Percentiles rank a stretch among this genome's conserved stretches.
Evolutionary conservation across 2,888 invertebrate species (phyloP).

Genomic region (Serrognathus titanus): DNA sequence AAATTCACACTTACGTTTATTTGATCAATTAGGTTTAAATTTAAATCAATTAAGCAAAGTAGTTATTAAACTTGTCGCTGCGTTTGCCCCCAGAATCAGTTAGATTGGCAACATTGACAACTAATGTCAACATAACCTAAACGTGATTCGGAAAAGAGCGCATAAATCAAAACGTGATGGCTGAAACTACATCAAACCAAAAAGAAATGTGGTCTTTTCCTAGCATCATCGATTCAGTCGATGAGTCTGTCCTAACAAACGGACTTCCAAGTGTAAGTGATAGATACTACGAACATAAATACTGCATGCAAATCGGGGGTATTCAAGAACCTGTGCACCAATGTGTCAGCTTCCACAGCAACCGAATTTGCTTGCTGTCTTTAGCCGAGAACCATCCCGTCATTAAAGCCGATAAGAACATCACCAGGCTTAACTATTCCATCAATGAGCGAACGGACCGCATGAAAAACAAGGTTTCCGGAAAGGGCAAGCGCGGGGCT

Average conservation of each 20-base stretch:
- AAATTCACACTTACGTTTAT: too few relatives aligned
- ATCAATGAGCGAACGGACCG: constrained; percentile 66
- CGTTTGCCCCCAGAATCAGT: too few relatives aligned
- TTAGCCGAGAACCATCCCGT: constrained; percentile 78
- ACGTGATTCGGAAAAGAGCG: too few relatives aligned
- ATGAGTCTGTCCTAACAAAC: not conserved
- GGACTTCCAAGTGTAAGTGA: constrained; percentile 61
- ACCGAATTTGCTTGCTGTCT: constrained; percentile 76
- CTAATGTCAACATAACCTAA: too few relatives aligned
- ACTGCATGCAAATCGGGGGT: constrained; percentile 58
- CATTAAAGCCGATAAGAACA: constrained; percentile 54
- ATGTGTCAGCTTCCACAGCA: constrained; percentile 78
- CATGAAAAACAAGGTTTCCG: constrained; percentile 72
- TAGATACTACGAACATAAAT: constrained; percentile 71
- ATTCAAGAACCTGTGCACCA: constrained; percentile 63
- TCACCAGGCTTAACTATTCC: constrained; percentile 65
- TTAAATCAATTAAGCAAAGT: too few relatives aligned
- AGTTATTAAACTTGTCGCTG: too few relatives aligned
- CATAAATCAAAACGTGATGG: too few relatives aligned
- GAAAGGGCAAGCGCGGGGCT: constrained; percentile 86
- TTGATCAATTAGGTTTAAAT: too few relatives aligned
- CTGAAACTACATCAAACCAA: too few relatives aligned
- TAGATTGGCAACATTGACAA: too few relatives aligned
- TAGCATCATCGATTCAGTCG: constrained; percentile 8
- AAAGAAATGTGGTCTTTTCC: not conserved